A percentile compares a stretch with the other conserved stretches of the same genome.
These are phyloP conservation scores for Brachionichthys hirsutus DNA, from an alignment of 2,113 vertebrate species.

Conservation along the genomic window DNA sequence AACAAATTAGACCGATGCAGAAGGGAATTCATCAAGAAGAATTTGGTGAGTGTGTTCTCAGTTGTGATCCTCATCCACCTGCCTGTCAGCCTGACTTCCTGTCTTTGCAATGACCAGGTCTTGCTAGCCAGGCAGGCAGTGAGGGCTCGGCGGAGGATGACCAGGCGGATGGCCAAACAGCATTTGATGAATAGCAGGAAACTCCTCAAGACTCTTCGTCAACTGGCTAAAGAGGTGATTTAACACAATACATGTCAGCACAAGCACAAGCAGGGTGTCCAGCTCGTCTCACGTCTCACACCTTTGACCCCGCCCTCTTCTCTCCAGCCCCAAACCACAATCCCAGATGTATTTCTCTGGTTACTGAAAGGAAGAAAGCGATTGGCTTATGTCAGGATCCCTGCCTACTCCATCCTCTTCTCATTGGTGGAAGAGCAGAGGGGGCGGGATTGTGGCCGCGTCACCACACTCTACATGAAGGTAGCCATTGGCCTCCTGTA, in stretches of 20 bases:
- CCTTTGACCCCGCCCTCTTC: not conserved
- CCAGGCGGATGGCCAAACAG: slow-evolving; percentile 75
- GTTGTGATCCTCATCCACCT: not conserved
- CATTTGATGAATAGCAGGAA: slow-evolving; percentile 77
- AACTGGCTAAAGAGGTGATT: slow-evolving; percentile 85
- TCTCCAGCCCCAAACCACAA: slow-evolving; percentile 86
- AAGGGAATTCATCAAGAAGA: slow-evolving; percentile 80
- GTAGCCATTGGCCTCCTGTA: too few species aligned
- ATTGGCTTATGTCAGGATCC: slow-evolving; percentile 85
- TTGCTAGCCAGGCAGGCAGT: slow-evolving; percentile 83
- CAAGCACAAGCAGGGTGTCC: not conserved
- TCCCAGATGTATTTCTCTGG: slow-evolving; percentile 92
- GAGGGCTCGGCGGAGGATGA: slow-evolving; percentile 68
- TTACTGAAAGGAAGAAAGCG: slow-evolving; percentile 82
- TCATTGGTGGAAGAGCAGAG: slow-evolving; percentile 91
- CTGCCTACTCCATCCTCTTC: slow-evolving; percentile 85
- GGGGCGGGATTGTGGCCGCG: slow-evolving; percentile 87
- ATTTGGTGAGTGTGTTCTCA: slow-evolving; percentile 75
- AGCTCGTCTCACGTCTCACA: slow-evolving; percentile 7
- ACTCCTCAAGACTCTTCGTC: slow-evolving; percentile 80
- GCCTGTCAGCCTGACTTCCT: not conserved
- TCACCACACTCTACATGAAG: slow-evolving; percentile 89
- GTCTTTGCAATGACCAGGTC: slow-evolving; percentile 53
- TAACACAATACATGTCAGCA: not conserved
- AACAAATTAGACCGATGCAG: slow-evolving; percentile 85